Evolutionary conservation across 2,888 invertebrate genomes (phyloP), one percentile per base, ranked within the genome.

Genomic region (Patella depressa): DNA sequence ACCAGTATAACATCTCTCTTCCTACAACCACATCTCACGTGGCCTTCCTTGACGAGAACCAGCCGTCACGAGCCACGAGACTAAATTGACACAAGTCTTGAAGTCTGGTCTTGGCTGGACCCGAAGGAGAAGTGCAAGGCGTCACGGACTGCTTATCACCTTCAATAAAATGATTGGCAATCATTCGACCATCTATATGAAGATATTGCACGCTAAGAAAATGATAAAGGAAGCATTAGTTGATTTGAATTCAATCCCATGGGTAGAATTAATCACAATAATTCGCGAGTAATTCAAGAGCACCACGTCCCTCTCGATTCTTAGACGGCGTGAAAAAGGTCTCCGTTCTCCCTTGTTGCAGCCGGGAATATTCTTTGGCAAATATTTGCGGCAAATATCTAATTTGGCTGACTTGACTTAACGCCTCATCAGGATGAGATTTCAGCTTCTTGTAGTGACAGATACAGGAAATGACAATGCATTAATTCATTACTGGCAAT

Each of bases 31-130:
- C 53, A 69, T 71, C 72, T 76, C 65, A 72, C 72, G 59, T 72
- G 76, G 65, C 24, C 45, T n/a, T 65, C 72, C 72, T 72, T 76
- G 76, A 76, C 76, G 76, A 76, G 73, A 76, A 76, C 69, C 76
- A 76, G 65, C 69, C 72, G 73, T 75, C 75, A 75, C 71, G 75
- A 71, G 75, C 70, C 75, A 70, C 70, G 29, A 71, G 55, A 69
- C 70, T 71, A 75, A 75, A 75, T 75, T 75, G 75, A 70, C 75
- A 71, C 71, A 70, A 55, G 75, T 71, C 75, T 71, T 70, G 70
- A 71, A 71, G 75, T 75, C 71, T 55, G 53, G 54, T 57, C 75
- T 54, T 65, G 65, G 65, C 65, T 24, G 65, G 12, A 19, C 65
- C 24, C 24, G 24, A 65, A 65, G 65, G 65, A 65, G 19, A 65